A percentile compares a stretch with the other conserved stretches of the same genome.
These are phyloP conservation scores for Thamnophis sirtalis DNA, from an alignment of 2,113 vertebrate species.

Conservation along the genomic window DNA sequence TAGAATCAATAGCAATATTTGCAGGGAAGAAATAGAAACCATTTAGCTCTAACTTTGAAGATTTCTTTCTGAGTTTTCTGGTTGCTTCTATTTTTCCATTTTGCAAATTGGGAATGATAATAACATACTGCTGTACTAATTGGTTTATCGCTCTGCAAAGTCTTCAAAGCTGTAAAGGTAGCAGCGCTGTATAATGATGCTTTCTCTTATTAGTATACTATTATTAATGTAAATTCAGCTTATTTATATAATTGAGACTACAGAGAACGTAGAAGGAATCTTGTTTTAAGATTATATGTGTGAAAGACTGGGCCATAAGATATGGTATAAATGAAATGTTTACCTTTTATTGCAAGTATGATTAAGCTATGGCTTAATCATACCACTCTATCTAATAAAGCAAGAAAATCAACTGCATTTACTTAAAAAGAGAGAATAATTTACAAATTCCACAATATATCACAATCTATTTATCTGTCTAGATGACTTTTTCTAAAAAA, in stretches of 20 bases:
- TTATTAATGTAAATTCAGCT: conserved; percentile 24
- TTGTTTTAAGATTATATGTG: background rate
- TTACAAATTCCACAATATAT: background rate
- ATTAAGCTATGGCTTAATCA: background rate
- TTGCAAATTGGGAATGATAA: conserved; percentile 17
- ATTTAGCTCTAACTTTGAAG: conserved; percentile 44
- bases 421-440: background rate
- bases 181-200: conserved; percentile 11
- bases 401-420: background rate
- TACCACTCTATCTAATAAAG: background rate
- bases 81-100: background rate
- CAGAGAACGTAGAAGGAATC: conserved; percentile 3
- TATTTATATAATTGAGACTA: conserved; percentile 18
- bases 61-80: conserved; percentile 18
- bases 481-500: background rate
- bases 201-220: conserved; percentile 17
- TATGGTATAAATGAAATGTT: background rate
- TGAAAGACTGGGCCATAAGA: background rate
- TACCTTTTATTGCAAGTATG: fast-evolving
- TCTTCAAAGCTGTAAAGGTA: conserved; percentile 15
- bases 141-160: conserved; percentile 20
- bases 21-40: conserved; percentile 39
- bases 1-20: conserved; percentile 51
- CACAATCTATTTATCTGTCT: background rate
- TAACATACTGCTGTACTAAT: conserved; percentile 12